phyloP scores from a whole-genome alignment of 2,113 vertebrate species.

The Taurulus bubalis region DNA sequence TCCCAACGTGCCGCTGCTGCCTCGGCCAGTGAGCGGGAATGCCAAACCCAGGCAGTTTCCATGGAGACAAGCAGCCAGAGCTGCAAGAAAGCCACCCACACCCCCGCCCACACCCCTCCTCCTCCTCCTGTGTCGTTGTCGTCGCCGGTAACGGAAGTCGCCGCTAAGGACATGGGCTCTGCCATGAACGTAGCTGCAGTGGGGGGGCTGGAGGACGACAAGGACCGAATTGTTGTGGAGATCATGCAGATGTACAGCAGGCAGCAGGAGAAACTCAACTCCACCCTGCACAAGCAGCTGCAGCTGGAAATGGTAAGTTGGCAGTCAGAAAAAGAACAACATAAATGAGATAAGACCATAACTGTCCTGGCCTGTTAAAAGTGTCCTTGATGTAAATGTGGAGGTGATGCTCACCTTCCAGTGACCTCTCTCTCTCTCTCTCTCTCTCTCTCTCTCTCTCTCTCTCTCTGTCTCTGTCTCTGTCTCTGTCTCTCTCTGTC shows the following conservation, averaged over 20 bases:
- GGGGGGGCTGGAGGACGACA: conserved; percentile 90
- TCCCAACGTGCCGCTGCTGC: conserved; percentile 74
- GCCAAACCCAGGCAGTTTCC: conserved; percentile 78
- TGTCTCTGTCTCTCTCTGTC: neutral
- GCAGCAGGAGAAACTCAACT: conserved; percentile 95
- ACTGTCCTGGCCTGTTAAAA: conserved; percentile 42
- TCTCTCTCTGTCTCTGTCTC: too few species aligned
- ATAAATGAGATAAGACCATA: conserved; percentile 28
- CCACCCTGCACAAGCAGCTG: conserved; percentile 93
- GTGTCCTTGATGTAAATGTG: conserved; percentile 46
- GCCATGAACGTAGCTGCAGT: conserved; percentile 48
- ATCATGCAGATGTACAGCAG: conserved; percentile 95
- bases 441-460: too few species aligned
- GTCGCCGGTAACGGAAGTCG: conserved; percentile 58
- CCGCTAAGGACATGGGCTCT: conserved; percentile 75
- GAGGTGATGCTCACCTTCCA: conserved; percentile 52
- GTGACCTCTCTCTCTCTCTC: neutral
- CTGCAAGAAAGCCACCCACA: conserved; percentile 79
- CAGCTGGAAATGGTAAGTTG: conserved; percentile 94
- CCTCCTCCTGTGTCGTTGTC: conserved; percentile 49
- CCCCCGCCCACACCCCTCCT: conserved; percentile 72
- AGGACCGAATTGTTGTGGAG: conserved; percentile 96
- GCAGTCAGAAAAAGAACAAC: conserved; percentile 36
- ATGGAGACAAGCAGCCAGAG: conserved; percentile 78
- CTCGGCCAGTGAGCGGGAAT: conserved; percentile 69